Conservation (phyloP, 2,113 vertebrate species). For the Pangasianodon hypophthalmus region DNA sequence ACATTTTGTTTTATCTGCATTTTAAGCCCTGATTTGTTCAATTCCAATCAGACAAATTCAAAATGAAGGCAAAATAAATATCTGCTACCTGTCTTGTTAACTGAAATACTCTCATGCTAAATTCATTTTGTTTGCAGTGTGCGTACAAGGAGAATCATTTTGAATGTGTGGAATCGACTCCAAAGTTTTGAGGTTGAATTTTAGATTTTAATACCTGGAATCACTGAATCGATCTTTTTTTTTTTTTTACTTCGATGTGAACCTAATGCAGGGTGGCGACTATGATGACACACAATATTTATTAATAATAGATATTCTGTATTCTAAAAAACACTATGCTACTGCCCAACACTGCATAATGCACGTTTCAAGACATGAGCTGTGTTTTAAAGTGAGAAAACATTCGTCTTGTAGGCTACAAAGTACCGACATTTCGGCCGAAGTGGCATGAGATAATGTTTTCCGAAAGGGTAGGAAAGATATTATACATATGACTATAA, state of each 20-base stretch:
- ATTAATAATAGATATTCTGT: background rate
- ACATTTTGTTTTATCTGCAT: background rate
- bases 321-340: background rate
- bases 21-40: too few species aligned
- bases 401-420: background rate
- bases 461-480: too few species aligned
- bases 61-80: background rate
- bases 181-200: background rate
- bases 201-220: background rate
- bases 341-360: background rate
- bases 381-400: background rate
- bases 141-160: background rate
- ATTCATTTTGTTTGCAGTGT: background rate
- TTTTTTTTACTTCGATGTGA: background rate
- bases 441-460: too few species aligned
- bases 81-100: background rate
- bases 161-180: background rate
- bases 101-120: background rate
- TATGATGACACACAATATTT: background rate
- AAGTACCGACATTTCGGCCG: too few species aligned
- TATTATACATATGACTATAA: background rate
- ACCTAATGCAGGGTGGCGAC: background rate
- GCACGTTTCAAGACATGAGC: too few species aligned
- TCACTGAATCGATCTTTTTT: background rate
- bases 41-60: background rate